Conservation (phyloP, 2,888 invertebrate species). For the Eupithecia vulgata region DNA sequence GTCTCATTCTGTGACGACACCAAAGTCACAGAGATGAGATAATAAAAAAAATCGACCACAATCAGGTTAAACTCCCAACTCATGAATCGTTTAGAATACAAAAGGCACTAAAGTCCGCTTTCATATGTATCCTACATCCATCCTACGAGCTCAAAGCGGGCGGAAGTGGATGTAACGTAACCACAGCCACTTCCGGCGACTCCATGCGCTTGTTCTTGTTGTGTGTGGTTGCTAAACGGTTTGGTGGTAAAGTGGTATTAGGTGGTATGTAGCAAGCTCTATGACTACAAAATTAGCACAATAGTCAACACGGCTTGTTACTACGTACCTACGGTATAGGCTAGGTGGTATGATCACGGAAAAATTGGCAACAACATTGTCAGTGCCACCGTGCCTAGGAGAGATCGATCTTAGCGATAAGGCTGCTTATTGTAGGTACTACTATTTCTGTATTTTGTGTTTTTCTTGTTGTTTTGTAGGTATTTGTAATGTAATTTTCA, state of each 20-base stretch:
- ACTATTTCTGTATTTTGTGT: too few relatives aligned
- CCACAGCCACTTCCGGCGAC: slow-evolving; percentile 17
- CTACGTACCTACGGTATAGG: too few relatives aligned
- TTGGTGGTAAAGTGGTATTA: neutral
- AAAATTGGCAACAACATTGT: too few relatives aligned
- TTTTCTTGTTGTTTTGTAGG: too few relatives aligned
- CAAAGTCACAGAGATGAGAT: too few relatives aligned
- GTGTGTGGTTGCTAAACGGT: slow-evolving; percentile 7
- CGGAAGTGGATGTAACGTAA: slow-evolving; percentile 21
- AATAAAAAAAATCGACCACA: neutral
- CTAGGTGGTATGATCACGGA: too few relatives aligned
- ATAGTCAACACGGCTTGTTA: neutral
- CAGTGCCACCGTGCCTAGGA: too few relatives aligned
- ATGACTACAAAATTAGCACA: neutral
- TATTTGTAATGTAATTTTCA: too few relatives aligned
- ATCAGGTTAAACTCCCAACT: neutral
- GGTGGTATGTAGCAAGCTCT: neutral
- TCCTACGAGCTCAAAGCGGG: slow-evolving; percentile 21
- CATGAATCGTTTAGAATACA: neutral
- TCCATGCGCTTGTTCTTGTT: neutral
- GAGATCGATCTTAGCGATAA: too few relatives aligned
- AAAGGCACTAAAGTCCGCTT: neutral
- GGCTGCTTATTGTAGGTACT: too few relatives aligned
- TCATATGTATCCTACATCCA: neutral
- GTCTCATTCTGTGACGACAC: too few relatives aligned